Conservation (phyloP, 2,888 invertebrate species). For the Actias luna region DNA sequence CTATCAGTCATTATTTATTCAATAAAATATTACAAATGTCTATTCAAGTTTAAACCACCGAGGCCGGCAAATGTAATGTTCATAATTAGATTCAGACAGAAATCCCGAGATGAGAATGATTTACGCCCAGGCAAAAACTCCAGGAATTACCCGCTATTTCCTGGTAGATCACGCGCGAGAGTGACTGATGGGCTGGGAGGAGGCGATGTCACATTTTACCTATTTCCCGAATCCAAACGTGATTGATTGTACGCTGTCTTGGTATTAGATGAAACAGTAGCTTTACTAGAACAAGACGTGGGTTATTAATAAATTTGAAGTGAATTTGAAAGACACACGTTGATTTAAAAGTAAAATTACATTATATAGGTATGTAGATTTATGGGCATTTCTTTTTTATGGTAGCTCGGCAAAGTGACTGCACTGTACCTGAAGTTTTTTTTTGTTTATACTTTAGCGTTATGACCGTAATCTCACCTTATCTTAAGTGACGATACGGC, state of each 20-base stretch:
- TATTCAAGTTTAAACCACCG: background rate
- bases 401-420: no score
- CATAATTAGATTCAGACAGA: slow-evolving; percentile 30
- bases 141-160: slow-evolving; percentile 52
- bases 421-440: no score
- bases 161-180: slow-evolving; percentile 27
- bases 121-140: slow-evolving; percentile 56
- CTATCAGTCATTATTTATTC: background rate
- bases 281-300: background rate
- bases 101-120: slow-evolving; percentile 52
- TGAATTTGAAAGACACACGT: background rate
- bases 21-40: background rate
- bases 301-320: background rate
- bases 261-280: background rate
- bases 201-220: slow-evolving; percentile 9
- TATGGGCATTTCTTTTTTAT: no score
- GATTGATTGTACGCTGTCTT: slow-evolving; percentile 11
- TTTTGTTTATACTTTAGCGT: no score
- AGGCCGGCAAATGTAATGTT: slow-evolving; percentile 8
- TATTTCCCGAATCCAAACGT: slow-evolving; percentile 11
- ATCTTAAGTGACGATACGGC: no score
- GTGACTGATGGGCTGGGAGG: slow-evolving; percentile 17
- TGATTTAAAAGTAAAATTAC: no score
- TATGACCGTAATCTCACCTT: no score
- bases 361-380: no score